Conservation (phyloP, 2,888 invertebrate species). For the Megaustenia siamemsis region DNA sequence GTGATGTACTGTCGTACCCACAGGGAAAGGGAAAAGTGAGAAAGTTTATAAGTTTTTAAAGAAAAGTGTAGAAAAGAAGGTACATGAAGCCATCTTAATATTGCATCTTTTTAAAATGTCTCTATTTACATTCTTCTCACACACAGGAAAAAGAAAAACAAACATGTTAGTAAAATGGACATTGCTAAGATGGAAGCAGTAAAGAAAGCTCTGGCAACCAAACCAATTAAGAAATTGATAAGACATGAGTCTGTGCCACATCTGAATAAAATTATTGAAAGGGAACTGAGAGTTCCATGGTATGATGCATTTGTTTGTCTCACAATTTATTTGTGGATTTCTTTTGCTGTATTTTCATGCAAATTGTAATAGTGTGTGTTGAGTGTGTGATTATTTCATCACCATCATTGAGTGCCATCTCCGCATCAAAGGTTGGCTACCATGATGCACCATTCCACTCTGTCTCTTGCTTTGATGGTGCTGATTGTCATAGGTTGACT, state of each 20-base stretch:
- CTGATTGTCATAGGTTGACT: too few species aligned
- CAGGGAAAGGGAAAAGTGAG: too few species aligned
- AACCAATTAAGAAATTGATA: constrained; percentile 61
- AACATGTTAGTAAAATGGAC: constrained; percentile 64
- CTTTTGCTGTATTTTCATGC: background rate
- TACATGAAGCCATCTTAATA: too few species aligned
- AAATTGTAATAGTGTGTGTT: background rate
- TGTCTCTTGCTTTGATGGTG: too few species aligned
- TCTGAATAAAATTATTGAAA: constrained; percentile 67
- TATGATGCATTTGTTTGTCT: background rate
- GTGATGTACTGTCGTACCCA: too few species aligned
- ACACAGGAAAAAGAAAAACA: constrained; percentile 63
- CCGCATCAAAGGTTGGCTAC: too few species aligned
- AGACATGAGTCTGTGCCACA: constrained; percentile 69
- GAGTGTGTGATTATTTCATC: background rate
- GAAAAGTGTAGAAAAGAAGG: too few species aligned
- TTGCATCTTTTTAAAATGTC: background rate
- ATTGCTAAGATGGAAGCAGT: constrained; percentile 75
- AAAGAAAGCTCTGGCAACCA: constrained; percentile 69
- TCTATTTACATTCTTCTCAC: background rate
- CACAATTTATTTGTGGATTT: background rate
- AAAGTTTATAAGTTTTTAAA: too few species aligned
- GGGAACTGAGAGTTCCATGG: constrained; percentile 64
- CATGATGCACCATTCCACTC: too few species aligned
- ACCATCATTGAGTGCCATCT: too few species aligned